Evolutionary conservation across 1,140 invertebrate species (phyloP).

Genomic region (Monochamus saltuarius): DNA sequence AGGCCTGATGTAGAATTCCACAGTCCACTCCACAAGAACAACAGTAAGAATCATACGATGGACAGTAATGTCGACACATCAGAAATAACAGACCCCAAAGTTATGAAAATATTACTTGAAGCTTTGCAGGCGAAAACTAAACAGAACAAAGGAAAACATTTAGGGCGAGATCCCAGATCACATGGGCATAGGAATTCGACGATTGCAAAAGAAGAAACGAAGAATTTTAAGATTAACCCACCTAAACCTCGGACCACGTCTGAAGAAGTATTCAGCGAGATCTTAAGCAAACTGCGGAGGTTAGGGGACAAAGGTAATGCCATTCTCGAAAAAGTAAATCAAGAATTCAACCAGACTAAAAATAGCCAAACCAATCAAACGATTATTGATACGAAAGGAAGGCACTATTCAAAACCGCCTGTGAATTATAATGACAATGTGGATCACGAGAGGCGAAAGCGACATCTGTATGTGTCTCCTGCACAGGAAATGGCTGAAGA

Average conservation of each 20-base stretch:
- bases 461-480: conserved; percentile 51
- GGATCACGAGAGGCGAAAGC: conserved; percentile 40
- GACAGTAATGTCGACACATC: conserved; percentile 32
- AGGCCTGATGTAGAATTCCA: conserved; percentile 52
- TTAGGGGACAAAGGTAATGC: conserved; percentile 58
- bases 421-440: conserved; percentile 43
- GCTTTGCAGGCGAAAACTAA: conserved; percentile 30
- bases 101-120: conserved; percentile 51
- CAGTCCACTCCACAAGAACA: conserved; percentile 38
- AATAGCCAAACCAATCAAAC: conserved; percentile 16
- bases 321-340: conserved; percentile 56
- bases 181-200: conserved; percentile 46
- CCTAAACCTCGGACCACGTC: conserved; percentile 48
- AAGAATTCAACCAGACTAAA: conserved; percentile 42
- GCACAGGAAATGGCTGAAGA: conserved; percentile 56
- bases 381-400: conserved; percentile 32
- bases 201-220: conserved; percentile 39
- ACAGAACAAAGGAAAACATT: conserved; percentile 20
- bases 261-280: conserved; percentile 60
- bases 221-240: conserved; percentile 39
- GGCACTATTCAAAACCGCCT: conserved; percentile 44
- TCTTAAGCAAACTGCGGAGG: conserved; percentile 58
- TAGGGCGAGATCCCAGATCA: conserved; percentile 22
- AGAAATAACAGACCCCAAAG: conserved; percentile 52
- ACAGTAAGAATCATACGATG: conserved; percentile 34